Evolutionary conservation across 2,888 invertebrate genomes (phyloP), one percentile per base, ranked within the genome.

Genomic region (Aphidoletes aphidimyza): DNA sequence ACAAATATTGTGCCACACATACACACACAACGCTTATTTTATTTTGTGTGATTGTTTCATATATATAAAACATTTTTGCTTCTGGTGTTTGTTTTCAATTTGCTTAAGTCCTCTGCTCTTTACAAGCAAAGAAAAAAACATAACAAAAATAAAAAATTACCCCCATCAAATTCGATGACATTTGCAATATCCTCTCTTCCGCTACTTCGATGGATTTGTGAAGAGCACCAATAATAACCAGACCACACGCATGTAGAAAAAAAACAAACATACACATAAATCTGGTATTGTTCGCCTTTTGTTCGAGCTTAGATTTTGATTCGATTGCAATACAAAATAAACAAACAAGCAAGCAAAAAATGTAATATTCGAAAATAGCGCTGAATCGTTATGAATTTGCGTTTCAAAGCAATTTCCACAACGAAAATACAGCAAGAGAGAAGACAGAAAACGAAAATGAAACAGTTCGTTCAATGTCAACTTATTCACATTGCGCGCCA

Each of bases 91-190:
- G 11, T 81, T 9, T 81, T 81, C n/a, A 5, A 37, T 81, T 81
- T 37, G 81, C 81, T 81, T 81, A 37, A 81, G 81, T 81, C 81
- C n/a, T n/a, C n/a, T n/a, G n/a, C n/a, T n/a, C n/a, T n/a, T n/a
- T n/a, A n/a, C n/a, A n/a, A n/a, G n/a, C n/a, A n/a, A n/a, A n/a
- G n/a, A n/a, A n/a, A n/a, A n/a, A n/a, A n/a, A n/a, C n/a, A n/a
- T n/a, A n/a, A n/a, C n/a, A n/a, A n/a, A n/a, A n/a, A n/a, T n/a
- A n/a, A n/a, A n/a, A n/a, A 69, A 69, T 69, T 30, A 69, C 69
- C n/a, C n/a, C n/a, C n/a, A 69, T 69, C 69, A 69, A 26, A 69
- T 69, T 22, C n/a, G 1, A 30, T 69, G 69, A 69, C 69, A 69
- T 69, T 69, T 30, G 69, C 69, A 69, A 69, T 69, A 69, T 69